These are phyloP conservation scores for Lagria hirta DNA, from an alignment of 2,888 invertebrate genomes.

Conservation along the genomic window DNA sequence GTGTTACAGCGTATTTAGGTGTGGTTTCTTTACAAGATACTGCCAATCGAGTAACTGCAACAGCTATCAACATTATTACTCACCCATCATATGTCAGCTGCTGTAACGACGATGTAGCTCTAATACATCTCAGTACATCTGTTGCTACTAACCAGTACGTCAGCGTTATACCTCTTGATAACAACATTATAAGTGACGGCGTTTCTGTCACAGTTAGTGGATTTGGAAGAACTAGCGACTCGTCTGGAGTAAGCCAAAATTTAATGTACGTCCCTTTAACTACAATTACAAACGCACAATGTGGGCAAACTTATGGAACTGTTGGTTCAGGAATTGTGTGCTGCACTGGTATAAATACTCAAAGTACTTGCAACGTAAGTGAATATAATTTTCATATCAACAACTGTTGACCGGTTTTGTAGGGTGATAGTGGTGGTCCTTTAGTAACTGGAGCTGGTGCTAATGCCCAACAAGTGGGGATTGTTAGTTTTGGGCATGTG, in stretches of 20 bases:
- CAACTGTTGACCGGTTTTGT: slow-evolving; percentile 1
- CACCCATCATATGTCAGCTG: slow-evolving; percentile 11
- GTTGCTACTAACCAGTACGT: too few species aligned
- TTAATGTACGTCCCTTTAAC: slow-evolving; percentile 4
- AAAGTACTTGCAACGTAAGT: slow-evolving; percentile 7
- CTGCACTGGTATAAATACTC: not conserved
- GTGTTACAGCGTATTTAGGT: slow-evolving; percentile 6
- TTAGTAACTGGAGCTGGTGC: not conserved
- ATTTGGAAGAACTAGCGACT: slow-evolving; percentile 8
- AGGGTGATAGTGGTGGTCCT: slow-evolving; percentile 20
- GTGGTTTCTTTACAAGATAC: slow-evolving; percentile 2
- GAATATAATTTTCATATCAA: not conserved
- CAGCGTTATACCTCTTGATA: not conserved
- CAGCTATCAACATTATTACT: slow-evolving; percentile 4
- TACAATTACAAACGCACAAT: slow-evolving; percentile 1
- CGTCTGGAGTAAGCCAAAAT: slow-evolving; percentile 1
- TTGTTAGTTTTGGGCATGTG: slow-evolving; percentile 8
- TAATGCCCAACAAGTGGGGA: slow-evolving; percentile 5
- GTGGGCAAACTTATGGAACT: not conserved
- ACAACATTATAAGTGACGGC: not conserved
- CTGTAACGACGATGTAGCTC: slow-evolving; percentile 16
- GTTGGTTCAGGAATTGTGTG: slow-evolving; percentile 4
- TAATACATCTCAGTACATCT: too few species aligned
- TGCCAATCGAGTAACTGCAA: slow-evolving; percentile 1
- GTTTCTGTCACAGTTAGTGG: slow-evolving; percentile 6